Percentiles rank a stretch among this genome's conserved stretches.
Evolutionary conservation across 2,888 invertebrate genomes (phyloP).

Genomic region (Zygogramma bicolorata): DNA sequence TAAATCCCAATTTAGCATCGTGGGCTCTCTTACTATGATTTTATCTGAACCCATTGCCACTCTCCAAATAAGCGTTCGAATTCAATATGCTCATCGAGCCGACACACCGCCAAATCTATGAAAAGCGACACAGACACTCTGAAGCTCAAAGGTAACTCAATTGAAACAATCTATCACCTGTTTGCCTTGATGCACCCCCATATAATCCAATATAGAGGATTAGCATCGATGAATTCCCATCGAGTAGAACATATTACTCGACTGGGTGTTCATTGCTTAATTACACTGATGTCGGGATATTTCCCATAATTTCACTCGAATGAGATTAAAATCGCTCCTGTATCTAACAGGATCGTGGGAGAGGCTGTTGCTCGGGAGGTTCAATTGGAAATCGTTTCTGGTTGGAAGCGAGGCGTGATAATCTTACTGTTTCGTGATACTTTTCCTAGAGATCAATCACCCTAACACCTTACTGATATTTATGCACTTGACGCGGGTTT

Average conservation of each 20-base stretch:
- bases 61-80: neutral
- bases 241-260: conserved; percentile 22
- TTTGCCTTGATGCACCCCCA: neutral
- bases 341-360: neutral
- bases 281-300: conserved; percentile 21
- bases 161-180: conserved; percentile 28
- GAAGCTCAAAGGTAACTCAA: conserved; percentile 24
- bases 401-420: neutral
- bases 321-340: neutral
- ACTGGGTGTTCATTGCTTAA: conserved; percentile 17
- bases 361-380: neutral
- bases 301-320: neutral
- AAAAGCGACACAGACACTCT: neutral
- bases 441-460: no score
- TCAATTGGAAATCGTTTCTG: neutral
- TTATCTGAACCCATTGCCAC: neutral
- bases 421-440: neutral
- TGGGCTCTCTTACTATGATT: neutral
- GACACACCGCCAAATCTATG: neutral
- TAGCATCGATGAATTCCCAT: conserved; percentile 24
- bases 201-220: conserved; percentile 25
- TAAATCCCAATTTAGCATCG: no score
- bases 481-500: no score
- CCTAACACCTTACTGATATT: no score
- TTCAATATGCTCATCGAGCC: neutral